Evolutionary conservation across 2,888 invertebrate genomes (phyloP).

Genomic region (Shargacucullia verbasci): DNA sequence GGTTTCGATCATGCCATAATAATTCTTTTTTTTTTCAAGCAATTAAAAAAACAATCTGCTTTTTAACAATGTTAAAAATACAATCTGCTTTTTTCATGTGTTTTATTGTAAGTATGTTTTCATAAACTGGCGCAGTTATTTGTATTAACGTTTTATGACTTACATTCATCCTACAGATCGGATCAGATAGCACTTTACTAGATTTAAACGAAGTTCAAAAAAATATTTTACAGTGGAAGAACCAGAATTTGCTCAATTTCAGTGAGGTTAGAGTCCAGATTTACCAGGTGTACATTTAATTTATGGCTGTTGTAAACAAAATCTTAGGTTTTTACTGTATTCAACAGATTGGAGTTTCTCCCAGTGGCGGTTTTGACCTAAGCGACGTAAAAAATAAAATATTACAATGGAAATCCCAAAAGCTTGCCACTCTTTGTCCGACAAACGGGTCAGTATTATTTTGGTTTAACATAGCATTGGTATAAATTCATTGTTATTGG

Average conservation of each 20-base stretch:
- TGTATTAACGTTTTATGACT: conserved; percentile 21
- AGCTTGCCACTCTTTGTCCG: conserved; percentile 80
- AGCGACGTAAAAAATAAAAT: conserved; percentile 85
- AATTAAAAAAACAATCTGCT: background rate
- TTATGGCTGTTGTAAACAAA: background rate
- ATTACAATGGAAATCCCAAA: conserved; percentile 85
- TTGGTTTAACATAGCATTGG: background rate
- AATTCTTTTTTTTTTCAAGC: background rate
- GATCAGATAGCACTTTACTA: conserved; percentile 74
- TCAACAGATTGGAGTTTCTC: conserved; percentile 75
- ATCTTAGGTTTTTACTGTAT: conserved; percentile 1
- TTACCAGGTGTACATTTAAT: background rate
- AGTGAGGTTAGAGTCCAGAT: conserved; percentile 76
- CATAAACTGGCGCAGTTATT: background rate
- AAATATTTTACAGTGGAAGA: conserved; percentile 82
- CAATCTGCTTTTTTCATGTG: conserved; percentile 68
- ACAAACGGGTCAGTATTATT: conserved; percentile 76
- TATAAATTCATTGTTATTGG: too few relatives aligned
- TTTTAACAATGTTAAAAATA: conserved; percentile 62
- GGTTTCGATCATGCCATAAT: conserved; percentile 16
- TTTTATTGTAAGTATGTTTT: conserved; percentile 62
- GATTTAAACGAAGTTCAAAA: conserved; percentile 81
- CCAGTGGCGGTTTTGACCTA: conserved; percentile 83
- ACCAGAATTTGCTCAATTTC: conserved; percentile 75
- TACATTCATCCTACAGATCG: conserved; percentile 72